Conservation (phyloP, 2,888 invertebrate species). For the Diplolepis rosae region DNA sequence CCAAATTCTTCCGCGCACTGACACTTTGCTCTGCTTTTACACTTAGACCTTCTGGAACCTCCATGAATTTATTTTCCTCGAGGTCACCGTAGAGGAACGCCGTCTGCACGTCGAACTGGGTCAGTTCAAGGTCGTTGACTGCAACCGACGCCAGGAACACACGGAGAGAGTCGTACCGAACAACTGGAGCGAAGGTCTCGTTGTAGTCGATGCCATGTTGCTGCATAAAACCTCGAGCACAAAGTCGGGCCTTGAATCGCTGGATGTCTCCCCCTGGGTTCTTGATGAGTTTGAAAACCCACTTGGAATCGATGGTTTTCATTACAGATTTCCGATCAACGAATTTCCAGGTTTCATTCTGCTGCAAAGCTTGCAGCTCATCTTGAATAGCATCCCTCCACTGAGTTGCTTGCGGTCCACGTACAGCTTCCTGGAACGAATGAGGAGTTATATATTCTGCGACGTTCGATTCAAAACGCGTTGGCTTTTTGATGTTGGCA, state of each 20-base stretch:
- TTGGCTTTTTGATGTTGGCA: not conserved
- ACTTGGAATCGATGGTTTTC: conserved; percentile 35
- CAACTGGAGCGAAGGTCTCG: conserved; percentile 37
- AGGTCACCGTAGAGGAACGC: too few relatives aligned
- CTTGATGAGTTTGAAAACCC: conserved; percentile 34
- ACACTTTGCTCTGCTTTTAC: too few relatives aligned
- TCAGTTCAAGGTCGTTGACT: conserved; percentile 30
- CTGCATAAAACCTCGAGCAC: conserved; percentile 36
- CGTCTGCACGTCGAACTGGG: conserved; percentile 34
- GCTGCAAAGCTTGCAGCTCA: conserved; percentile 33
- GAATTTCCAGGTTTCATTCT: conserved; percentile 31
- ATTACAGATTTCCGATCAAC: not conserved
- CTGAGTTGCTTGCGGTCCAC: not conserved
- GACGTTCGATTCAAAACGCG: conserved; percentile 27
- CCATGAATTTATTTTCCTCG: not conserved
- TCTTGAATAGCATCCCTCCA: conserved; percentile 37
- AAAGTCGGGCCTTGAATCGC: conserved; percentile 35
- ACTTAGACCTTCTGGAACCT: too few relatives aligned
- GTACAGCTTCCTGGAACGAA: conserved; percentile 36
- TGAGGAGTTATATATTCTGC: conserved; percentile 21
- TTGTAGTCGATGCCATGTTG: conserved; percentile 32
- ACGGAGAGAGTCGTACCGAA: conserved; percentile 38
- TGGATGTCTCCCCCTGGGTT: not conserved
- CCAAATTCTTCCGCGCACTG: too few relatives aligned
- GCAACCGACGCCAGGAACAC: conserved; percentile 28